Conservation (phyloP, 2,113 vertebrate species). For the Micronycteris hirsuta region DNA sequence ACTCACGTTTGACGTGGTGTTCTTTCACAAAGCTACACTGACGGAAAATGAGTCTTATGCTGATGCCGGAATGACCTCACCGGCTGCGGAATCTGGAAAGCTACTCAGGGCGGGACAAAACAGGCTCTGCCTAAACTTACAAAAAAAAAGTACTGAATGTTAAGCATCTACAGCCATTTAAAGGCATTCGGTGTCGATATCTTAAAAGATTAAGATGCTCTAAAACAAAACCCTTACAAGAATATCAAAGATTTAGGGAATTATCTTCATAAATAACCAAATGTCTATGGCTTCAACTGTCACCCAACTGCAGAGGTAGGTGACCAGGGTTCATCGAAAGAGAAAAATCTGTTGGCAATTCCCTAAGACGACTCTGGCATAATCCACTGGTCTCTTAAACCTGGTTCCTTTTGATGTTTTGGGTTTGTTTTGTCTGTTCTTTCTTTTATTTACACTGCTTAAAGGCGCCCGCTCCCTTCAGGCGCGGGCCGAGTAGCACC, state of each 20-base stretch:
- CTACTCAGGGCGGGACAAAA: not conserved
- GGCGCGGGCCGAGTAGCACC: constrained; percentile 91
- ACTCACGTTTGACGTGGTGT: not conserved
- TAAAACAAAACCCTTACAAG: constrained; percentile 44
- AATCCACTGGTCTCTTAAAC: constrained; percentile 71
- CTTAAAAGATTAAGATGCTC: constrained; percentile 28
- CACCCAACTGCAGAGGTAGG: constrained; percentile 71
- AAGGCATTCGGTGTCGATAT: not conserved
- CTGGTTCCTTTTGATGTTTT: constrained; percentile 18
- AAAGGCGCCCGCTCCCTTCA: constrained; percentile 64
- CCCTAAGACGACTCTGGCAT: constrained; percentile 72
- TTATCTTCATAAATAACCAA: constrained; percentile 38
- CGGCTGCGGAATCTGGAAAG: not conserved
- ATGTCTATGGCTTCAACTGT: constrained; percentile 69
- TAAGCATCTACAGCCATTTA: not conserved
- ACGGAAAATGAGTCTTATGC: not conserved
- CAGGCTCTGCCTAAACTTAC: not conserved
- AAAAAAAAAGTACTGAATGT: not conserved
- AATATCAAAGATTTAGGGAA: constrained; percentile 45
- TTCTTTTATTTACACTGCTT: not conserved
- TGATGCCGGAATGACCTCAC: not conserved
- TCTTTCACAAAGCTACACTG: not conserved
- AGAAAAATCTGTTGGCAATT: constrained; percentile 67
- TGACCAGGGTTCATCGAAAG: constrained; percentile 71
- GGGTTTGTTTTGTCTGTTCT: not conserved